Base-by-base conservation (phyloP, 2,888 invertebrate genomes). In the Dioctria linearis region DNA sequence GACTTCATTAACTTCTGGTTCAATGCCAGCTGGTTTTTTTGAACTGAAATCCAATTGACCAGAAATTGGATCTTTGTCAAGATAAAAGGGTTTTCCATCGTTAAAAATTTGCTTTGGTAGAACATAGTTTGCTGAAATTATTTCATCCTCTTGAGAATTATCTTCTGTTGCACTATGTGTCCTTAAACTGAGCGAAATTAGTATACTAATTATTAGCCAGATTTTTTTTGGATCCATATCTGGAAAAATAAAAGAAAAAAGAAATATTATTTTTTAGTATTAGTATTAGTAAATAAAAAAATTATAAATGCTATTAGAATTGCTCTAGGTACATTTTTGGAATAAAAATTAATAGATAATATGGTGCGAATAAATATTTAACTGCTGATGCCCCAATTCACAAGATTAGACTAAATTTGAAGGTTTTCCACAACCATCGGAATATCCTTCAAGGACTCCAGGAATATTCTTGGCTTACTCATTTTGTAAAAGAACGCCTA, bases 31-130 rank as follows among this genome's bases (percentile, higher is more conserved):
- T 1, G 90, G 87, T 46, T 90, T 90, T 85, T 90, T 91, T 57
- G 90, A 90, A 81, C 90, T 91, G 81, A 93, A 93, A 85, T 93
- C 92, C 54, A 93, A 89, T 83, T 91, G 90, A 0, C 93, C 93
- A 0, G 93, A 93, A 42, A 93, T 86, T 0, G 93, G 93, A 87
- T 93, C 93, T 84, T 93, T 93, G 82, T 93, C 92, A 5, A 93
- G 89, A 80, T 93, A 93, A 85, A 94, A 94, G 0, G 94, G 93
- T 84, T 93, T 92, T 13, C 93, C 93, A 82, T 92, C 92, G 85
- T 93, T 93, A 85, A 93, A 93, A 61, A 92, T 91, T 84, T 90
- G 91, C 84, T 91, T 91, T 11, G 91, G 91, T 6, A 89, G 83
- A 49, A 89, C 86, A 80, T 88, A 89, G 51, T 87, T 87, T 25